Evolutionary conservation across 2,113 vertebrate genomes (phyloP).

Genomic region (Ellobius talpinus): DNA sequence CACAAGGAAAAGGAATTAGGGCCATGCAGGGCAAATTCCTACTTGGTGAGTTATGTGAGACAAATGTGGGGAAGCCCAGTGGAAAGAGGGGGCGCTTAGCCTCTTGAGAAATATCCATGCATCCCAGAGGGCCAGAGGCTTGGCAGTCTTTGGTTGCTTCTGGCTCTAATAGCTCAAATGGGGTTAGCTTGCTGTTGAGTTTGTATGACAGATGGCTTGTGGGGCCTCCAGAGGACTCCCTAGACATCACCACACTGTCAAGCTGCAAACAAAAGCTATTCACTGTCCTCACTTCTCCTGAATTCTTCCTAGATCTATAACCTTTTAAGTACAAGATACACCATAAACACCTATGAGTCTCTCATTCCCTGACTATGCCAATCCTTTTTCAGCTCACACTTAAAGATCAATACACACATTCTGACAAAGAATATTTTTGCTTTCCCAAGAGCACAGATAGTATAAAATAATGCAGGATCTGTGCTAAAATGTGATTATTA

Average conservation of each 20-base stretch:
- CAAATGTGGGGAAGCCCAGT: constrained; percentile 51
- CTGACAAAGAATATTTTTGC: constrained; percentile 32
- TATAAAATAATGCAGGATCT: neutral
- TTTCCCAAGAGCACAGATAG: neutral
- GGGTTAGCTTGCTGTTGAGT: constrained; percentile 53
- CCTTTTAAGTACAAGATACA: neutral
- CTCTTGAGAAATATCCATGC: constrained; percentile 13
- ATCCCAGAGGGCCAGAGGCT: constrained; percentile 1
- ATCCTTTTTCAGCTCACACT: constrained; percentile 7
- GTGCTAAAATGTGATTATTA: constrained; percentile 23
- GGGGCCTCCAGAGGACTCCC: constrained; percentile 55
- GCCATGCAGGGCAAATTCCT: constrained; percentile 59
- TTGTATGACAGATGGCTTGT: constrained; percentile 56
- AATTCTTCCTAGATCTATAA: constrained; percentile 31
- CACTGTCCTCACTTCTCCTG: neutral
- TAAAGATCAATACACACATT: neutral
- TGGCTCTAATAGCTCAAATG: constrained; percentile 3
- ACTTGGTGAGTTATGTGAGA: constrained; percentile 52
- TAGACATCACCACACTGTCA: constrained; percentile 66
- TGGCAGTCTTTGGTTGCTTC: constrained; percentile 25
- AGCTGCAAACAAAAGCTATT: constrained; percentile 68
- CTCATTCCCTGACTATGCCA: neutral
- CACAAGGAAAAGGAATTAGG: constrained; percentile 74
- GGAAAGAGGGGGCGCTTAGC: constrained; percentile 28
- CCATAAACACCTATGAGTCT: neutral